phyloP scores from a whole-genome alignment of 2,797 vertebrate genomes.

The Gambelia wislizenii region DNA sequence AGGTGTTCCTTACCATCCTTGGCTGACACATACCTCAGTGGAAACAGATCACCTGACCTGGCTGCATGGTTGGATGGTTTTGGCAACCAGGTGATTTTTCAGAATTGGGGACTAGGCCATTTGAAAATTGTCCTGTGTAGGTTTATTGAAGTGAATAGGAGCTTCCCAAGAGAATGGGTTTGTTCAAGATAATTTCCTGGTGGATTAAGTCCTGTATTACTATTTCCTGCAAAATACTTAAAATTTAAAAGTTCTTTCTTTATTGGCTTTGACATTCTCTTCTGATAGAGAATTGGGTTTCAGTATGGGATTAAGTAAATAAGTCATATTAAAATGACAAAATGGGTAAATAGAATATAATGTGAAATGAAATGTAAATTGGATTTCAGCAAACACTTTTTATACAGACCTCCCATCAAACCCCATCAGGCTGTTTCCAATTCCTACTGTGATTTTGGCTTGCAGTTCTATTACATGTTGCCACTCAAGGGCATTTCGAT shows the following conservation, averaged over 20 bases:
- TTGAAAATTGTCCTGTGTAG: not conserved
- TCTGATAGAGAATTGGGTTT: constrained; percentile 73
- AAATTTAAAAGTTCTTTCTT: constrained; percentile 55
- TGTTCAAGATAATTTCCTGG: not conserved
- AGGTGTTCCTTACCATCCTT: not conserved
- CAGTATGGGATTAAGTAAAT: constrained; percentile 81
- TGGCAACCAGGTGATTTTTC: not conserved
- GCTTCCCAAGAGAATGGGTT: not conserved
- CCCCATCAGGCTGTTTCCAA: constrained; percentile 77
- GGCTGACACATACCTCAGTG: not conserved
- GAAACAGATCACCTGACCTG: not conserved
- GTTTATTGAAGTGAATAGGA: not conserved
- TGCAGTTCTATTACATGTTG: constrained; percentile 82
- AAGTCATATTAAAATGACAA: constrained; percentile 84
- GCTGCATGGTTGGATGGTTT: not conserved
- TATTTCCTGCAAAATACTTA: constrained; percentile 65
- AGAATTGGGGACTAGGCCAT: not conserved
- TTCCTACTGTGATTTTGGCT: constrained; percentile 78
- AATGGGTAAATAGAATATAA: constrained; percentile 83
- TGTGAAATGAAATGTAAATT: constrained; percentile 84
- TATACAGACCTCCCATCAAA: constrained; percentile 79
- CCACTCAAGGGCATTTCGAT: constrained; percentile 87
- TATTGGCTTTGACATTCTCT: constrained; percentile 69
- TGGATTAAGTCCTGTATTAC: constrained; percentile 23
- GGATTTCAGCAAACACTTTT: constrained; percentile 82